A percentile compares a stretch with the other conserved stretches of the same genome.
Conservation (phyloP, 2,113 vertebrate genomes). For the Cebidichthys violaceus region DNA sequence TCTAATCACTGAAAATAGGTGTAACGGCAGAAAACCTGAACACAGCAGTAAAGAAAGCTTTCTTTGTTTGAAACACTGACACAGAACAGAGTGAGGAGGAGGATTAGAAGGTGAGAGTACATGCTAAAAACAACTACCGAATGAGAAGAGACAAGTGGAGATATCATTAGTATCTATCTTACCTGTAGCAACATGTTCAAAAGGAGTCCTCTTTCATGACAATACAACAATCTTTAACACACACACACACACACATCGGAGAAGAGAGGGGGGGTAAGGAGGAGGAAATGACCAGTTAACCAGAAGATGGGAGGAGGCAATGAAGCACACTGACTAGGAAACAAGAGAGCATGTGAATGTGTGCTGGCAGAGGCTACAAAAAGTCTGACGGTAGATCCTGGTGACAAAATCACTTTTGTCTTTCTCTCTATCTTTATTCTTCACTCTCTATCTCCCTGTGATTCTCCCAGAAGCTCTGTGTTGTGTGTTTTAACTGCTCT, state of each 20-base stretch:
- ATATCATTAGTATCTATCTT: slow-evolving; percentile 29
- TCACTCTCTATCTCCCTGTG: slow-evolving; percentile 3
- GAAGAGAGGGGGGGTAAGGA: background rate
- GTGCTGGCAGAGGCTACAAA: background rate
- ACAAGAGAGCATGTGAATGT: slow-evolving; percentile 35
- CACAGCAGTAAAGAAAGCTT: slow-evolving; percentile 23
- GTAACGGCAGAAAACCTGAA: slow-evolving; percentile 10
- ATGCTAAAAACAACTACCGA: slow-evolving; percentile 15
- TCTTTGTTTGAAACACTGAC: slow-evolving; percentile 43
- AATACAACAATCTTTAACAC: slow-evolving; percentile 15
- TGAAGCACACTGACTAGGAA: slow-evolving; percentile 44
- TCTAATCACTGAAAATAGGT: background rate
- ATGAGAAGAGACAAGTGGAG: background rate
- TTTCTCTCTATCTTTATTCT: background rate
- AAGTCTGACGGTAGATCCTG: slow-evolving; percentile 12
- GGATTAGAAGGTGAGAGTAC: background rate
- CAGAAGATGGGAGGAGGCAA: slow-evolving; percentile 56
- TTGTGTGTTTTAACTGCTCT: background rate
- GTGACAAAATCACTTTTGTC: background rate
- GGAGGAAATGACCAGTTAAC: slow-evolving; percentile 60
- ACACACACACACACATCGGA: slow-evolving; percentile 15
- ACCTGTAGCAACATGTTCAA: slow-evolving; percentile 63
- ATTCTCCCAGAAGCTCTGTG: background rate
- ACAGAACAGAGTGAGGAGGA: background rate
- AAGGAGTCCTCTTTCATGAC: slow-evolving; percentile 47